These are phyloP conservation scores for Ceriagrion tenellum DNA, from an alignment of 2,888 invertebrate species.

Conservation along the genomic window DNA sequence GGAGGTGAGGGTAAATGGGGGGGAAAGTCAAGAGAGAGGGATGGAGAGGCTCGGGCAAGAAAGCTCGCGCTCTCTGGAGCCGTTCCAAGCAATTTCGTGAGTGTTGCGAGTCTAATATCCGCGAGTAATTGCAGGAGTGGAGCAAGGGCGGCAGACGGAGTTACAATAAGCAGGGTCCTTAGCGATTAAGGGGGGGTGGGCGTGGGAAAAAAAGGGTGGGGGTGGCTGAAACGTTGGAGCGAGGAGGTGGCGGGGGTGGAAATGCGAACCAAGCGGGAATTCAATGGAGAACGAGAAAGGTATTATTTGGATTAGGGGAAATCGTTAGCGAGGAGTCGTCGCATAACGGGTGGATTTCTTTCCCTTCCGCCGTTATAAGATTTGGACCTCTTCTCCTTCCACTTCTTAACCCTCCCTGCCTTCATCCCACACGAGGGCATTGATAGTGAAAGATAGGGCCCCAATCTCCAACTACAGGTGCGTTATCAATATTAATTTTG, in stretches of 20 bases:
- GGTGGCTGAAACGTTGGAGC: not conserved
- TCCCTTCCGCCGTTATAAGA: not conserved
- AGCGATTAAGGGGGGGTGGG: constrained; percentile 2
- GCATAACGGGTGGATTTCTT: not conserved
- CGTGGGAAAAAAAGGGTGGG: not conserved
- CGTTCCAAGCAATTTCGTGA: constrained; percentile 56
- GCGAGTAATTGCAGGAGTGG: constrained; percentile 50
- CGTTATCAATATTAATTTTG: not conserved
- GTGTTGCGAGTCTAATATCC: constrained; percentile 56
- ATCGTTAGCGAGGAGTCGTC: constrained; percentile 21
- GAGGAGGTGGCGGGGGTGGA: not conserved
- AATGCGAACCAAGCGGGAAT: constrained; percentile 21
- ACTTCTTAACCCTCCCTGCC: too few species aligned
- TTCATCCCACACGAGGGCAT: not conserved
- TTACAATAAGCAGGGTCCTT: constrained; percentile 44
- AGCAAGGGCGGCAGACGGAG: constrained; percentile 25
- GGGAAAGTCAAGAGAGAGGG: too few species aligned
- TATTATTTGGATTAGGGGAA: constrained; percentile 44
- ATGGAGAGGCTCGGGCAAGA: not conserved
- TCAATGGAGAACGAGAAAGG: constrained; percentile 7
- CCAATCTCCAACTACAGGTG: not conserved
- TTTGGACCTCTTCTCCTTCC: not conserved
- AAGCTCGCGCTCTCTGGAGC: constrained; percentile 33
- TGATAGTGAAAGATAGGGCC: not conserved
- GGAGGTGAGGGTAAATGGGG: not conserved